Evolutionary conservation across 1,140 invertebrate genomes (phyloP).

Genomic region (Drosophila serrata): DNA sequence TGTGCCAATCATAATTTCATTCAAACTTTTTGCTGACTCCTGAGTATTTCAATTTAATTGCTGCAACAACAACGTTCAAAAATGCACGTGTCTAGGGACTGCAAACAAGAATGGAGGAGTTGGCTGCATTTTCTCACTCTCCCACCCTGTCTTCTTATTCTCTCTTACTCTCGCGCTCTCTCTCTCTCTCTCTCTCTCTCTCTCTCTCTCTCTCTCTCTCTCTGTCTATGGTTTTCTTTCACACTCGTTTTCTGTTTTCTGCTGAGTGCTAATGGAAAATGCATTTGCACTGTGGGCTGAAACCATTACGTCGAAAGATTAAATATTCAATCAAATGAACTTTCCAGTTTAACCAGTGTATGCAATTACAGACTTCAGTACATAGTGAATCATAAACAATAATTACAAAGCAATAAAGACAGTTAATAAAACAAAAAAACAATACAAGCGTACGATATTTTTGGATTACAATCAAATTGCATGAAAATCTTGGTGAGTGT

Average conservation of each 20-base stretch:
- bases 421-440: conserved; percentile 12
- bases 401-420: conserved; percentile 22
- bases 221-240: conserved; percentile 30
- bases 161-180: no score
- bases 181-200: conserved; percentile 11
- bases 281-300: conserved; percentile 61
- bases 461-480: conserved; percentile 38
- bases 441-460: conserved; percentile 3
- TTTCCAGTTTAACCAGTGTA: conserved; percentile 18
- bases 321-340: conserved; percentile 12
- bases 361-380: conserved; percentile 41
- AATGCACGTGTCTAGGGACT: conserved; percentile 67
- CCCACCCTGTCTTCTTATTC: no score
- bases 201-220: conserved; percentile 9
- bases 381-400: conserved; percentile 8
- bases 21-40: conserved; percentile 57
- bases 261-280: conserved; percentile 30
- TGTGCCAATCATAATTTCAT: conserved; percentile 48
- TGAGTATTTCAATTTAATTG: conserved; percentile 16
- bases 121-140: conserved; percentile 37
- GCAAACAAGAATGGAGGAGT: conserved; percentile 32
- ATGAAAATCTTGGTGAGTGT: conserved; percentile 55
- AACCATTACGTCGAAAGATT: conserved; percentile 27
- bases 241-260: conserved; percentile 13
- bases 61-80: conserved; percentile 35